Conservation (phyloP, 2,888 invertebrate species). For the Cryptus armator region DNA sequence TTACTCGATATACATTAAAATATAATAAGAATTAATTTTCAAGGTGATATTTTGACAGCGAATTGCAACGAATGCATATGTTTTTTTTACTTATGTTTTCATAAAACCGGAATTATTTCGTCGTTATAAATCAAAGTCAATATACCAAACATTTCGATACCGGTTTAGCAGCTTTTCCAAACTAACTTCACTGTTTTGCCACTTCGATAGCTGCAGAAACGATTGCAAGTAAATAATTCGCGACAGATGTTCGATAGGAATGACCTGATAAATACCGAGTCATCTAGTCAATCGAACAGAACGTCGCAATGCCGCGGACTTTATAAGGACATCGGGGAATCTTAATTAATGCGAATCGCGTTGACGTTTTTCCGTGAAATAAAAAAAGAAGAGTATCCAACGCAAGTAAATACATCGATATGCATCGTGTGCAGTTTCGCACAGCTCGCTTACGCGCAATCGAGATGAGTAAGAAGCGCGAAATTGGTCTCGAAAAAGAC, state of each 20-base stretch:
- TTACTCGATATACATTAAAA: too few relatives aligned
- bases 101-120: too few relatives aligned
- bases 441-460: background rate
- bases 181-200: too few relatives aligned
- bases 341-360: background rate
- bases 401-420: background rate
- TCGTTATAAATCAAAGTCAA: too few relatives aligned
- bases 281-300: background rate
- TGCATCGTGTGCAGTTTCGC: background rate
- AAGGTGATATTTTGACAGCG: too few relatives aligned
- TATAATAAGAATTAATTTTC: too few relatives aligned
- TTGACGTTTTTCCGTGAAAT: background rate
- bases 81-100: too few relatives aligned
- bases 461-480: slow-evolving; percentile 56
- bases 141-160: too few relatives aligned
- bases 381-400: background rate
- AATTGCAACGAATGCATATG: too few relatives aligned
- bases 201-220: background rate
- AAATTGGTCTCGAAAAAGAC: slow-evolving; percentile 44
- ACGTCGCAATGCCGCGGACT: background rate
- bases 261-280: background rate
- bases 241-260: background rate
- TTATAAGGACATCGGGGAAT: slow-evolving; percentile 3
- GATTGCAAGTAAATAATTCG: background rate
- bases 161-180: too few relatives aligned